Conservation (phyloP, 1,140 invertebrate species). For the Drosophila truncata region DNA sequence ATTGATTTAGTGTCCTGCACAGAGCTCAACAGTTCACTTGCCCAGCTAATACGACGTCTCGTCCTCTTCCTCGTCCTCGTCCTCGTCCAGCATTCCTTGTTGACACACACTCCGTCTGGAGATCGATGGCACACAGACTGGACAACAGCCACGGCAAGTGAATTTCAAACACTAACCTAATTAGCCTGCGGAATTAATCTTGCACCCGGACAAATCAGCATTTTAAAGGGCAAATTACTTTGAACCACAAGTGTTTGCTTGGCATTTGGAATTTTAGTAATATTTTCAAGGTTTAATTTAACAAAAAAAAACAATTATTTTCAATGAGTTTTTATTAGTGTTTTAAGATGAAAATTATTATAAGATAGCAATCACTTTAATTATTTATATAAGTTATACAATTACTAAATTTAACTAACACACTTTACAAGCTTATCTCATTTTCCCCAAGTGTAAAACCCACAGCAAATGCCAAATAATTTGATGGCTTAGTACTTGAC, state of each 20-base stretch:
- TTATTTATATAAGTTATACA: too few relatives aligned
- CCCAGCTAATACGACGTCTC: slow-evolving; percentile 8
- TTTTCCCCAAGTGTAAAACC: neutral
- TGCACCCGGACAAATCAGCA: slow-evolving; percentile 19
- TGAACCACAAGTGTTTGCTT: neutral
- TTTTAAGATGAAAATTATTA: too few relatives aligned
- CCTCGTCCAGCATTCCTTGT: slow-evolving; percentile 14
- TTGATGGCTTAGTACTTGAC: slow-evolving; percentile 2
- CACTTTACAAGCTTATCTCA: too few relatives aligned
- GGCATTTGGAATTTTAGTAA: neutral
- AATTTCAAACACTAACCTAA: slow-evolving; percentile 38
- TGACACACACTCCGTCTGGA: slow-evolving; percentile 16
- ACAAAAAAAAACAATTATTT: neutral
- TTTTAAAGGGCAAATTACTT: slow-evolving; percentile 1
- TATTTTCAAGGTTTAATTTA: neutral
- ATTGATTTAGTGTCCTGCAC: slow-evolving; percentile 61
- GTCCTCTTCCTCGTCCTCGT: neutral
- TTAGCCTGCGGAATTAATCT: slow-evolving; percentile 24
- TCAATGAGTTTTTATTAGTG: neutral
- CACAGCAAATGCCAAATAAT: neutral
- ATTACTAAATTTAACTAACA: too few relatives aligned
- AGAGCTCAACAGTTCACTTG: slow-evolving; percentile 47
- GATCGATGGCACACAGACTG: slow-evolving; percentile 27
- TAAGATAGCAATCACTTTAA: too few relatives aligned
- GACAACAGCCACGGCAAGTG: slow-evolving; percentile 7